These are phyloP conservation scores for Alviniconcha strummeri DNA, from an alignment of 2,888 invertebrate species.

Conservation along the genomic window DNA sequence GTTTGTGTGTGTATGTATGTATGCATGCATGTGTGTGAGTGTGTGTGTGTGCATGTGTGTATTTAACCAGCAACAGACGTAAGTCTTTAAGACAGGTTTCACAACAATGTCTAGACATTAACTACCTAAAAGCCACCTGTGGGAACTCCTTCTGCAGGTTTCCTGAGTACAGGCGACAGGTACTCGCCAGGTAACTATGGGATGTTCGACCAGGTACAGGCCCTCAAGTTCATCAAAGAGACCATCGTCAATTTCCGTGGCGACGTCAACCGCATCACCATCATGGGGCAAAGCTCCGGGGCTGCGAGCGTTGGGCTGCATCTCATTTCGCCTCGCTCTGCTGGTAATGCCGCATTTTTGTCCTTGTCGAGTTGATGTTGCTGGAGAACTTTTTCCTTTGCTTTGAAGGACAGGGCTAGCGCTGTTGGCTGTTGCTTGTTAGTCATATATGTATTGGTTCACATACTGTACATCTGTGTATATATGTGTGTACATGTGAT, in stretches of 20 bases:
- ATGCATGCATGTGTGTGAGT: background rate
- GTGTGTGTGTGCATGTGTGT: background rate
- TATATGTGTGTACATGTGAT: background rate
- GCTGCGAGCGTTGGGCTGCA: slow-evolving; percentile 75
- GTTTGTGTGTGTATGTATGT: background rate
- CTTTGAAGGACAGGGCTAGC: too few species aligned
- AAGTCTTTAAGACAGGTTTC: too few species aligned
- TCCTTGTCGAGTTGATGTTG: background rate
- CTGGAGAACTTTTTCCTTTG: too few species aligned
- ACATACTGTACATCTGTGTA: background rate
- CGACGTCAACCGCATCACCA: slow-evolving; percentile 84
- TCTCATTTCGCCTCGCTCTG: slow-evolving; percentile 72
- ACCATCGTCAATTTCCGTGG: slow-evolving; percentile 89
- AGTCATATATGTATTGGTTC: background rate
- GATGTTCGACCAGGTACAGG: slow-evolving; percentile 75
- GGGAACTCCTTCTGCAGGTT: slow-evolving; percentile 67
- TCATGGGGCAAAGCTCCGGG: slow-evolving; percentile 87
- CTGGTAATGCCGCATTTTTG: slow-evolving; percentile 47
- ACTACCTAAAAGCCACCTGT: too few species aligned
- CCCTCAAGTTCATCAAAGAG: slow-evolving; percentile 77
- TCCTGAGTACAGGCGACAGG: slow-evolving; percentile 75
- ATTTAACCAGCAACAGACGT: background rate
- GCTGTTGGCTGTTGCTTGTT: background rate
- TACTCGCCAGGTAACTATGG: slow-evolving; percentile 77
- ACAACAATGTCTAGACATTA: too few species aligned